These are phyloP conservation scores for Epizoanthus ramosus DNA, from an alignment of 92 coral and sea anemone species.

Conservation along the genomic window DNA sequence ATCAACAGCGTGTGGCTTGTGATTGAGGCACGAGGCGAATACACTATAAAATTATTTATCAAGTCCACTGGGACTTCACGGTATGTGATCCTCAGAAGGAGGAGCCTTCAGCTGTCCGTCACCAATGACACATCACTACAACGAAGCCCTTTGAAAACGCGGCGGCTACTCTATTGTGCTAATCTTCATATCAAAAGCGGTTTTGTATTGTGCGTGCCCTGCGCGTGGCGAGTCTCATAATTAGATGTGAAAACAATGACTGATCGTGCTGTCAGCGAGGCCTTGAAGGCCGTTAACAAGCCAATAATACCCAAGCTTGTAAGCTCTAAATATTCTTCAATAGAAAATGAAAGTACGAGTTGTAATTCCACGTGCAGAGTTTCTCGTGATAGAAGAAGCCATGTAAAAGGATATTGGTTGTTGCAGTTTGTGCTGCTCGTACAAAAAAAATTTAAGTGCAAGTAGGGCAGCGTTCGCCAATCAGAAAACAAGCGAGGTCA, in stretches of 20 bases:
- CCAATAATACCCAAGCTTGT: constrained; percentile 56
- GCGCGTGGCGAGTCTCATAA: constrained; percentile 88
- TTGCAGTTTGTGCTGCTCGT: background rate
- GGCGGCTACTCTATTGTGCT: constrained; percentile 79
- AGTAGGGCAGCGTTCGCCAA: constrained; percentile 22
- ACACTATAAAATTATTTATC: constrained; percentile 73
- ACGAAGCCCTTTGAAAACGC: constrained; percentile 59
- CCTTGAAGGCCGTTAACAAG: constrained; percentile 60
- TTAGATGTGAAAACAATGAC: constrained; percentile 76
- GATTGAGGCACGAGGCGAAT: constrained; percentile 44
- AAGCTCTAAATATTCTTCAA: constrained; percentile 50
- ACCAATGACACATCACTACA: constrained; percentile 70
- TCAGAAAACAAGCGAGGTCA: constrained; percentile 26
- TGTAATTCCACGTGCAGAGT: constrained; percentile 60
- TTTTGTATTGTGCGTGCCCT: constrained; percentile 79
- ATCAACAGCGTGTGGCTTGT: constrained; percentile 62
- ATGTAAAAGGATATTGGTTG: background rate
- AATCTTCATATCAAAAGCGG: constrained; percentile 83
- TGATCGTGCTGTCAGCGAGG: constrained; percentile 70
- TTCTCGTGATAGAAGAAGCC: constrained; percentile 15
- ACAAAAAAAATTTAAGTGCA: background rate
- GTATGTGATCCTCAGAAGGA: constrained; percentile 67
- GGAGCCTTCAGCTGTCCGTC: constrained; percentile 63
- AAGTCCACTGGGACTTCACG: constrained; percentile 90
- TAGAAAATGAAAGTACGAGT: constrained; percentile 21